phyloP scores from a whole-genome alignment of 2,888 invertebrate species.

The Seira sanloemensis region DNA sequence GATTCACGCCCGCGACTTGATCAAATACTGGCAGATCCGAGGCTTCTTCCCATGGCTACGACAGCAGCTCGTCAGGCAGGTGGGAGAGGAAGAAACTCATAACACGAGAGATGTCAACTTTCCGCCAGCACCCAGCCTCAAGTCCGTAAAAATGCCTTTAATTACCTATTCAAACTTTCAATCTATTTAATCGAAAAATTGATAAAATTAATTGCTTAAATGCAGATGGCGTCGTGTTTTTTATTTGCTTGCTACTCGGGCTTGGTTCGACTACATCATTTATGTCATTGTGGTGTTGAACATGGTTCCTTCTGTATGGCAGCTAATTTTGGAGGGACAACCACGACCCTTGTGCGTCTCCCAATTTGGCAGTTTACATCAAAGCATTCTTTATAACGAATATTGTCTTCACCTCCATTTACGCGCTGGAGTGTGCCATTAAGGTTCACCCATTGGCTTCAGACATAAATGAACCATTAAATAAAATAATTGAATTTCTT shows the following conservation, averaged over 20 bases:
- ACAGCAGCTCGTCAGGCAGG: conserved; percentile 30
- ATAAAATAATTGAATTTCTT: no score
- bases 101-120: background rate
- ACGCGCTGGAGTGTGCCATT: conserved; percentile 62
- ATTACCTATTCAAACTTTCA: no score
- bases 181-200: no score
- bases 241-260: conserved; percentile 70
- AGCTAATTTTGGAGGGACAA: conserved; percentile 74
- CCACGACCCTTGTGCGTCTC: background rate
- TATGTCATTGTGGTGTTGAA: conserved; percentile 69
- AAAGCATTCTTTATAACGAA: conserved; percentile 52
- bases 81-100: conserved; percentile 29
- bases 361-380: background rate
- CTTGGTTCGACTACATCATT: conserved; percentile 76
- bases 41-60: conserved; percentile 61
- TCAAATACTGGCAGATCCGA: conserved; percentile 65
- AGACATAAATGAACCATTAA: no score
- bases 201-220: no score
- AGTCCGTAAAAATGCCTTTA: no score
- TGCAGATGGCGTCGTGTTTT: conserved; percentile 42
- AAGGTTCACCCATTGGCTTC: conserved; percentile 57
- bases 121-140: background rate
- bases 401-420: conserved; percentile 56
- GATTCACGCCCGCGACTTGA: conserved; percentile 66
- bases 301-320: conserved; percentile 74